A percentile compares a stretch with the other conserved stretches of the same genome.
phyloP scores from a whole-genome alignment of 2,113 vertebrate species.

The Capreolus pygargus region DNA sequence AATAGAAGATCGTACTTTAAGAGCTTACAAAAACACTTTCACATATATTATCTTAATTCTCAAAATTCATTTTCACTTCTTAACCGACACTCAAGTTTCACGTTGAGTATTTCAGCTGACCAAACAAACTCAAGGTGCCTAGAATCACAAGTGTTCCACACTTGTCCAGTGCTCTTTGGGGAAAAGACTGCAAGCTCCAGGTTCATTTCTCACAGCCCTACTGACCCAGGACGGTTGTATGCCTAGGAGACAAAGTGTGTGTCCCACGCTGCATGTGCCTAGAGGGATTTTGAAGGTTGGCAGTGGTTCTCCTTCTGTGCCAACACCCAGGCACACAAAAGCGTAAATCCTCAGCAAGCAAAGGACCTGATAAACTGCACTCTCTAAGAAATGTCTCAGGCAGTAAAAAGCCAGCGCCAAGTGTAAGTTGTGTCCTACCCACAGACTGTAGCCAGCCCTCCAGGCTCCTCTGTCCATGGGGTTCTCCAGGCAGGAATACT shows the following conservation, averaged over 20 bases:
- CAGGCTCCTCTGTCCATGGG: background rate
- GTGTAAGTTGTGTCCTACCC: background rate
- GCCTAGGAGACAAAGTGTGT: background rate
- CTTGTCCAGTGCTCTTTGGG: too few relatives aligned
- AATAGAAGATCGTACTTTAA: background rate
- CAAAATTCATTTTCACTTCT: background rate
- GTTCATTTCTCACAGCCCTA: background rate
- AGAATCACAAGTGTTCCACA: background rate
- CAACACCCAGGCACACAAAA: background rate
- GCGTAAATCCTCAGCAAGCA: background rate
- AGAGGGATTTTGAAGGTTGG: rapidly evolving
- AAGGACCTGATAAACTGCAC: background rate
- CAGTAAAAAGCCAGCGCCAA: background rate
- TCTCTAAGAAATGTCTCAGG: background rate
- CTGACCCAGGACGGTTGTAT: background rate
- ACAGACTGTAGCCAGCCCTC: background rate
- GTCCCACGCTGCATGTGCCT: rapidly evolving
- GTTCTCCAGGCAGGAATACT: background rate
- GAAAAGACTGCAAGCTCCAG: rapidly evolving
- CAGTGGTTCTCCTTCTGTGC: background rate
- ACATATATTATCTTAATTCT: background rate
- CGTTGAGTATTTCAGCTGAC: background rate
- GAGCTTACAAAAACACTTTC: background rate
- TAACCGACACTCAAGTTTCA: background rate
- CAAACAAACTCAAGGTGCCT: background rate